Conservation (phyloP, 2,113 vertebrate genomes). For the Columba janthina region DNA sequence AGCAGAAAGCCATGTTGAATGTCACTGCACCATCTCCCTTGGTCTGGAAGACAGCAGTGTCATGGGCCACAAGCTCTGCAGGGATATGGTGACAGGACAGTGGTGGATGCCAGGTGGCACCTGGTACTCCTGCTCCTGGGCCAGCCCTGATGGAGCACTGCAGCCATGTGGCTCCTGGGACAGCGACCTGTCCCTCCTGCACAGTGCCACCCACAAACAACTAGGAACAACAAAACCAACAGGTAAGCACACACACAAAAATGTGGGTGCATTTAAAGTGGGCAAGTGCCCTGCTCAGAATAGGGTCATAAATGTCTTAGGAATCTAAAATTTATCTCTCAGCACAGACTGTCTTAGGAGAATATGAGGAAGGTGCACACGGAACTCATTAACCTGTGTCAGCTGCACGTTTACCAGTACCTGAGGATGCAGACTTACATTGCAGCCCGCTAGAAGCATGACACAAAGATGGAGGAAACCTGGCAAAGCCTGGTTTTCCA, state of each 20-base stretch:
- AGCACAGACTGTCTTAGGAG: not conserved
- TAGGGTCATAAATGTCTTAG: not conserved
- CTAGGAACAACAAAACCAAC: not conserved
- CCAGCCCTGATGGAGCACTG: not conserved
- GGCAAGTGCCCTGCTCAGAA: not conserved
- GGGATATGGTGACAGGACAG: too few relatives aligned
- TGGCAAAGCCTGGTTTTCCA: not conserved
- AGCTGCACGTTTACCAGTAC: not conserved
- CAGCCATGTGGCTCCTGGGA: rapidly evolving
- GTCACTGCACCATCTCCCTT: not conserved
- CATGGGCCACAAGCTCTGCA: not conserved
- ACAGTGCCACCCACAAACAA: not conserved
- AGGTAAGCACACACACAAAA: not conserved
- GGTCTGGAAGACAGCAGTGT: not conserved
- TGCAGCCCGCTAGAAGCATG: not conserved
- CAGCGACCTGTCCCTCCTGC: not conserved
- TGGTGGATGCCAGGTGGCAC: not conserved
- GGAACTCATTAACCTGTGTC: not conserved
- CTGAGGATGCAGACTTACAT: not conserved
- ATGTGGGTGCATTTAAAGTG: not conserved
- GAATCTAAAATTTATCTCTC: not conserved
- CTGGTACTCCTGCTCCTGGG: not conserved
- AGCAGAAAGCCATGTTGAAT: not conserved
- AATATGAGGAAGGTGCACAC: not conserved
- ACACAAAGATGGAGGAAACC: not conserved